Conservation (phyloP, 2,888 invertebrate species). For the Cheilosia grossa region DNA sequence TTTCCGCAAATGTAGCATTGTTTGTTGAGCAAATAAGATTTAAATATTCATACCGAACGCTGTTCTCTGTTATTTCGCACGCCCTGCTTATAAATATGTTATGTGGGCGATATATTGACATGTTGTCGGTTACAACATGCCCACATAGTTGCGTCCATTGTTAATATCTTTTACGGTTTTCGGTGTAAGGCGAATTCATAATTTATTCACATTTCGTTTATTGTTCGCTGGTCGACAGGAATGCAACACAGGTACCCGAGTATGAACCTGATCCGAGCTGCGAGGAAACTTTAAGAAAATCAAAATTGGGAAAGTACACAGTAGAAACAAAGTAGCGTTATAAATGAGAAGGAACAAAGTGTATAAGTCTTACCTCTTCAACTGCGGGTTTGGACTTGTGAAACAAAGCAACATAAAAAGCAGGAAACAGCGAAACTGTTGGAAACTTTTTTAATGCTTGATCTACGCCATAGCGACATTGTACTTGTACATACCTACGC, state of each 20-base stretch:
- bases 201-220: conserved; percentile 42
- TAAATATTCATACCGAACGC: not conserved
- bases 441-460: not conserved
- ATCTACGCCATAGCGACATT: not conserved
- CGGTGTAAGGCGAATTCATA: conserved; percentile 3
- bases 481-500: not conserved
- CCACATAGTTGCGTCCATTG: not conserved
- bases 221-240: conserved; percentile 4
- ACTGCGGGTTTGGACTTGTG: conserved; percentile 27
- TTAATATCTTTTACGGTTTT: not conserved
- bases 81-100: no score
- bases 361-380: conserved; percentile 10
- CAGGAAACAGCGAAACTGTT: conserved; percentile 1
- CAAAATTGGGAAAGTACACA: not conserved
- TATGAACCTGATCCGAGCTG: conserved; percentile 30
- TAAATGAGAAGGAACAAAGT: conserved; percentile 22
- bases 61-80: no score
- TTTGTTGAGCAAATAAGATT: not conserved
- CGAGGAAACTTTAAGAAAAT: conserved; percentile 33
- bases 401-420: conserved; percentile 11
- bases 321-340: conserved; percentile 41
- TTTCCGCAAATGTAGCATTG: not conserved
- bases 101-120: no score
- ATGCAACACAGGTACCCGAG: conserved; percentile 10
- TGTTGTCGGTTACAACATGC: not conserved